phyloP scores from a whole-genome alignment of 2,113 vertebrate genomes.

The Noctilio leporinus region DNA sequence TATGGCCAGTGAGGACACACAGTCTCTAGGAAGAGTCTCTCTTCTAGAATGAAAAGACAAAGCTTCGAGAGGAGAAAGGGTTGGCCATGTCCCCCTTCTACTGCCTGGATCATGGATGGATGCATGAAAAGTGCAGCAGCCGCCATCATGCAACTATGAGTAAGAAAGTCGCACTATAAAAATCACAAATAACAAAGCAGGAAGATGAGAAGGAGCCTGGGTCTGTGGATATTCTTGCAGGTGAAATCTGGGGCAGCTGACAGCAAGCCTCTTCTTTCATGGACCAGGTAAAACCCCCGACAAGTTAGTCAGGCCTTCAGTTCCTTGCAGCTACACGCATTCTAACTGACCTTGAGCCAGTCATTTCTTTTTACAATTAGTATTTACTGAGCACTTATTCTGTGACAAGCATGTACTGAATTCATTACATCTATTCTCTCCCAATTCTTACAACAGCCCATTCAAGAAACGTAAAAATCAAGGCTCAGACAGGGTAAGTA shows the following conservation, averaged over 20 bases:
- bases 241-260: neutral
- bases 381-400: neutral
- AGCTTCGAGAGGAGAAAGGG: neutral
- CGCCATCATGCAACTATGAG: neutral
- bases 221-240: neutral
- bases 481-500: neutral
- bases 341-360: neutral
- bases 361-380: neutral
- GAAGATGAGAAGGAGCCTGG: rapidly evolving
- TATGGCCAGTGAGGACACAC: neutral
- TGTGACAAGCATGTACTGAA: neutral
- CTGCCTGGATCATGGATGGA: neutral
- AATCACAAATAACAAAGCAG: no score
- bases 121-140: neutral
- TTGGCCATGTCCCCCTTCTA: neutral
- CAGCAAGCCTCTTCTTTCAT: neutral
- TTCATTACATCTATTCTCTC: neutral
- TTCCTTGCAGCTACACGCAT: neutral
- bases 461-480: neutral
- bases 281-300: neutral
- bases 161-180: neutral
- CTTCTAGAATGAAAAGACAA: neutral
- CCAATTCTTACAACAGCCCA: neutral
- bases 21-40: neutral
- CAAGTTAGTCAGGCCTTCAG: neutral